Base-by-base conservation (phyloP, 2,888 invertebrate genomes). In the Melanophora roralis region DNA sequence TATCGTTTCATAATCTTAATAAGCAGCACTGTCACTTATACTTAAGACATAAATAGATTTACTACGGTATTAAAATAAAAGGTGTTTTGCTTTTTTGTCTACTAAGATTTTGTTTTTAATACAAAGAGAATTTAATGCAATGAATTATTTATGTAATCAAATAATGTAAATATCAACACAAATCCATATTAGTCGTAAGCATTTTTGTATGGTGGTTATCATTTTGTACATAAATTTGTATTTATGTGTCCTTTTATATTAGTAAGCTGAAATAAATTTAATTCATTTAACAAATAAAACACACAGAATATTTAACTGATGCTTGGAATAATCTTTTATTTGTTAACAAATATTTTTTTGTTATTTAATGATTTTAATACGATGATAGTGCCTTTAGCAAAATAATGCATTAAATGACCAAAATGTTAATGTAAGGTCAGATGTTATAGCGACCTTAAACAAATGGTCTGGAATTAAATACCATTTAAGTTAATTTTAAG, bases 141-240 rank as follows among this genome's bases (percentile, higher is more conserved):
- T 72, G 62, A 72, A 72, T 62, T 72, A 64, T 64, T 72, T 55
- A 72, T 72, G 53, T 72, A 72, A 72, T 55, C 72, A 64, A 38
- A 65, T 51, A 23, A 49, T 38, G 38, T 21, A 14, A 14, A n/a
- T 11, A 27, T n/a, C 23, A 6, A 7, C 5, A 47, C 3, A 47
- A 7, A 49, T 23, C 14, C 16, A 53, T 1, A 53, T 34, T 27
- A 14, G 1, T 27, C 14, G 27, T n/a, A 23, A 40, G 14, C 40
- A n/a, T 14, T 0, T n/a, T 40, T 40, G 40, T 11, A 40, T 2
- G 8, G 19, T 1, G 8, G 1, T 43, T 43, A 14, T 3, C 5
- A 16, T n/a, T n/a, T n/a, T n/a, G 8, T 43, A 43, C 1, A 0
- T 8, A 19, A 2, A 7, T 43, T 8, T 14, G 19, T 45, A 40